Base-by-base conservation (phyloP, 2,797 vertebrate genomes). In the Taeniopygia guttata region DNA sequence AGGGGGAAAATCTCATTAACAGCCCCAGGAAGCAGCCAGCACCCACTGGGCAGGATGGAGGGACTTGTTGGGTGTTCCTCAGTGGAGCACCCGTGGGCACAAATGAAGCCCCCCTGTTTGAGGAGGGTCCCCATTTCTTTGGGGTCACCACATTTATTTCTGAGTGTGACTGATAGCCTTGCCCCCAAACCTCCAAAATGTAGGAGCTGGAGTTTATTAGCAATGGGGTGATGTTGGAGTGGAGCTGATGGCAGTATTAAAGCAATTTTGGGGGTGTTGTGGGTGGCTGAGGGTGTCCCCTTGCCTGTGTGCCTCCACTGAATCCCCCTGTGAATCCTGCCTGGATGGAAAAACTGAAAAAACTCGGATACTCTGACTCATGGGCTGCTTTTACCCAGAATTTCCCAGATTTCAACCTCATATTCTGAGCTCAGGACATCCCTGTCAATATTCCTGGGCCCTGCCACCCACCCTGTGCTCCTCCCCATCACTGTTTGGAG, bases 101-200 rank as follows among this genome's bases (percentile, higher is more conserved):
- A 11, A 48, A 34, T 0, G 5, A 5, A 18, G 2, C 1, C 3
- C 32, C 10, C 27, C 13, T 21, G 16, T 4, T 12, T 27, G 60
- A 48, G 46, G 27, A 43, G 19, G 23, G 29, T 55, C 42, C 68
- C 14, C 4, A 1, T 52, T 75, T 34, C 40, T 84, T 58, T 40
- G 64, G 60, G 86, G 59, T 73, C 36, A 63, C 23, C 59, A 43
- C 16, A 26, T 82, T 90, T 68, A 87, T 79, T 95, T 81, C 79
- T 13, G 16, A 60, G 49, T 8, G 36, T 55, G 84, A 59, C 29
- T 87, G 36, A 27, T 14, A 49, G 51, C 58, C 55, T 66, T 30
- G 45, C 42, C 56, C 6, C 22, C 68, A 60, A 55, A 7, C 54
- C 43, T 49, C 80, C 59, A 51, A 5, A 34, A 84, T 49, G 56